A percentile compares a stretch with the other conserved stretches of the same genome.
These are phyloP conservation scores for Neotoxoptera formosana DNA, from an alignment of 1,140 invertebrate genomes.

Conservation along the genomic window DNA sequence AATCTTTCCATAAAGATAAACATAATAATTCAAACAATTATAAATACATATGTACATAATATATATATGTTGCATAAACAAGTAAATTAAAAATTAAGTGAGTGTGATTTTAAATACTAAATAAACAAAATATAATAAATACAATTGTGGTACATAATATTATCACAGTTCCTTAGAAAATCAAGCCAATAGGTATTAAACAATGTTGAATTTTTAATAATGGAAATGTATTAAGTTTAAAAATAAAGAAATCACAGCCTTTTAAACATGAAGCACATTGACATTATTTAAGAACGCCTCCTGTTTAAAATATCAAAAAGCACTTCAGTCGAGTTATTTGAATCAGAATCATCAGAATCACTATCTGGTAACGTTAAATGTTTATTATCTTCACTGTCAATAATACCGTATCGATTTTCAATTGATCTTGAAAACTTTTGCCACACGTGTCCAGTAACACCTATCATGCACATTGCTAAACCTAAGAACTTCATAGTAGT, in stretches of 20 bases:
- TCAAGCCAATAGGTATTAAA: background rate
- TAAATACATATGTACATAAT: background rate
- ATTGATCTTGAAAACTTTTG: conserved; percentile 69
- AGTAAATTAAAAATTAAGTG: conserved; percentile 2
- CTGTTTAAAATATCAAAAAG: conserved; percentile 51
- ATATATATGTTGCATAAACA: background rate
- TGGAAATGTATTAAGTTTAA: background rate
- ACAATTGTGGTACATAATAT: conserved; percentile 22
- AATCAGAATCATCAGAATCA: conserved; percentile 23
- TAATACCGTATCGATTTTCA: conserved; percentile 52
- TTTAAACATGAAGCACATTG: background rate
- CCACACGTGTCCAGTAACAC: conserved; percentile 86
- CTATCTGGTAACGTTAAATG: conserved; percentile 41
- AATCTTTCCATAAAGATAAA: background rate
- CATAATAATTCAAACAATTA: background rate
- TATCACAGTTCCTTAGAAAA: conserved; percentile 24
- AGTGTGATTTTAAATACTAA: conserved; percentile 26
- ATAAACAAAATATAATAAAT: conserved; percentile 34
- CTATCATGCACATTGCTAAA: conserved; percentile 84
- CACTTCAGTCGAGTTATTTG: conserved; percentile 34
- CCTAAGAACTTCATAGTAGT: conserved; percentile 85
- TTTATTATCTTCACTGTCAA: conserved; percentile 37
- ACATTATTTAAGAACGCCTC: conserved; percentile 25
- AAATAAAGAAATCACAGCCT: conserved; percentile 53
- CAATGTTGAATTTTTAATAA: conserved; percentile 3